A percentile compares a stretch with the other conserved stretches of the same genome.
phyloP scores from a whole-genome alignment of 2,113 vertebrate species.

The Cebus imitator region DNA sequence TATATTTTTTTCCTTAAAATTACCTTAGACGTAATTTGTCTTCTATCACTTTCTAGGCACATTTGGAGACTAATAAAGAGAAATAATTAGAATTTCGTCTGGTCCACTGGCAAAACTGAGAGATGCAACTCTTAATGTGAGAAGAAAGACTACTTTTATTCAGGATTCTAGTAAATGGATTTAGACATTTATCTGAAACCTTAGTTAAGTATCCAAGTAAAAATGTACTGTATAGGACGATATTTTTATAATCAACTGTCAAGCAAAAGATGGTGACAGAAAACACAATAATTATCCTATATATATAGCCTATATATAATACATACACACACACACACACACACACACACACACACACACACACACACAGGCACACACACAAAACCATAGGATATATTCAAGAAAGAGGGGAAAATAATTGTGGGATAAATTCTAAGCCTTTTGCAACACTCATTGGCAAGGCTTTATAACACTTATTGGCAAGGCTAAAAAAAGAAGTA shows the following conservation, averaged over 20 bases:
- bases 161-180: background rate
- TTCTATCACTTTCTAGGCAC: background rate
- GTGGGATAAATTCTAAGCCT: background rate
- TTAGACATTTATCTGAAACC: background rate
- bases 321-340: too few relatives aligned
- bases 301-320: too few relatives aligned
- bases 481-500: background rate
- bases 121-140: background rate
- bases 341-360: too few relatives aligned
- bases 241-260: background rate
- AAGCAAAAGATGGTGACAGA: background rate
- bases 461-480: background rate
- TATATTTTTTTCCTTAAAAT: background rate
- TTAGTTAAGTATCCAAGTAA: background rate
- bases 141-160: background rate
- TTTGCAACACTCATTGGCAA: background rate
- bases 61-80: background rate
- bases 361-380: background rate
- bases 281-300: background rate
- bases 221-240: background rate
- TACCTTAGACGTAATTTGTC: background rate
- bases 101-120: background rate
- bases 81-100: background rate
- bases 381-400: background rate
- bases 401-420: background rate